Conservation (phyloP, 2,797 vertebrate genomes). For the Denticeps clupeoides region DNA sequence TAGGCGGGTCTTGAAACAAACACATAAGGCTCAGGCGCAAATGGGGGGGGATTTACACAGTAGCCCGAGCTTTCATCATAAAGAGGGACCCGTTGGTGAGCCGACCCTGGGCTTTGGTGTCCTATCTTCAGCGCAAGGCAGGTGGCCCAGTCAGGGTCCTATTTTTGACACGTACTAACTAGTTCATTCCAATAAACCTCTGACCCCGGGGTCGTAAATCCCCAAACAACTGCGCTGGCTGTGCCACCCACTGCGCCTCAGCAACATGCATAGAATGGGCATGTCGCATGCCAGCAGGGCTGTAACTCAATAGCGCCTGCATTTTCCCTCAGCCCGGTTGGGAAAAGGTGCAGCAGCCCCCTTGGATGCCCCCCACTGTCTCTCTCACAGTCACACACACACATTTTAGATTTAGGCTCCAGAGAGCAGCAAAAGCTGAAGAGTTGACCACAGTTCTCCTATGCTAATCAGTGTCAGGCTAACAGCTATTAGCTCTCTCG, state of each 20-base stretch:
- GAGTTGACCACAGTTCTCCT: no score
- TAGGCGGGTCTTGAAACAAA: neutral
- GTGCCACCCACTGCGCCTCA: slow-evolving; percentile 61
- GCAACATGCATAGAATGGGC: slow-evolving; percentile 51
- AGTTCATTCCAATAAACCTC: slow-evolving; percentile 58
- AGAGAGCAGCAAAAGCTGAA: no score
- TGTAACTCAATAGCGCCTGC: slow-evolving; percentile 52
- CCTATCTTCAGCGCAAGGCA: slow-evolving; percentile 21
- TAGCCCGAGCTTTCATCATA: slow-evolving; percentile 13
- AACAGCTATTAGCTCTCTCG: no score
- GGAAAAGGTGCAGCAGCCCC: neutral
- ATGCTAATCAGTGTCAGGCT: no score
- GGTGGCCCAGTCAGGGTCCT: slow-evolving; percentile 36
- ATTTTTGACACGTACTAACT: slow-evolving; percentile 59
- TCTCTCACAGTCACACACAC: neutral
- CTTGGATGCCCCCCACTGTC: neutral
- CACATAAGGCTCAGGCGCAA: neutral
- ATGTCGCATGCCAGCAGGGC: slow-evolving; percentile 53
- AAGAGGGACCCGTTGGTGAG: neutral
- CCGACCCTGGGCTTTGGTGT: neutral
- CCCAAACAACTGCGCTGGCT: slow-evolving; percentile 54
- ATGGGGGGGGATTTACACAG: slow-evolving; percentile 13
- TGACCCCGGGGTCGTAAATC: slow-evolving; percentile 55
- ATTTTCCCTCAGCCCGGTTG: slow-evolving; percentile 8
- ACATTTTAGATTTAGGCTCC: no score